phyloP scores from a whole-genome alignment of 2,113 vertebrate species.

The Maccullochella peelii region DNA sequence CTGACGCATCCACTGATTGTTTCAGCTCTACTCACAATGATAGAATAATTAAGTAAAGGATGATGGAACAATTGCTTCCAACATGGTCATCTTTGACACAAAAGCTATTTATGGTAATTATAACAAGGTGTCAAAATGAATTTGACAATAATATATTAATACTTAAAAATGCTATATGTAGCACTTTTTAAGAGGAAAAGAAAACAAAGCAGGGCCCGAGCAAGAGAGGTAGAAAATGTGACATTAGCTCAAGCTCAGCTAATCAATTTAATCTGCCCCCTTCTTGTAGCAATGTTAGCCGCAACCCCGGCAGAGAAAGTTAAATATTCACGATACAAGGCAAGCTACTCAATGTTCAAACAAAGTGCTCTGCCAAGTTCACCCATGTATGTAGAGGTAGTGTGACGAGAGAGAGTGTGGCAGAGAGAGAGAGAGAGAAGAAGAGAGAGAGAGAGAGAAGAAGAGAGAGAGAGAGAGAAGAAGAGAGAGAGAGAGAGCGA shows the following conservation, averaged over 20 bases:
- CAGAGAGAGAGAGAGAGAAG: constrained; percentile 37
- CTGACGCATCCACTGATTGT: neutral
- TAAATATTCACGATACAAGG: constrained; percentile 83
- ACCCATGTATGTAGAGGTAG: constrained; percentile 73
- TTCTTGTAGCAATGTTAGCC: constrained; percentile 60
- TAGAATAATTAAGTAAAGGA: neutral
- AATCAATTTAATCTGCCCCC: constrained; percentile 74
- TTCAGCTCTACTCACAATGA: neutral
- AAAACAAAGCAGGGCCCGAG: neutral
- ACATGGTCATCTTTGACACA: neutral
- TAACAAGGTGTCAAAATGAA: neutral
- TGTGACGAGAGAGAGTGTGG: constrained; percentile 55
- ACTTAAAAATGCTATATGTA: neutral
- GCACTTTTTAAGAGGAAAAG: neutral
- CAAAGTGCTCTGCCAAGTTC: constrained; percentile 82
- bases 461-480: constrained; percentile 41
- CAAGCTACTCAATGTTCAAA: constrained; percentile 82
- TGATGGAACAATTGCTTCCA: neutral
- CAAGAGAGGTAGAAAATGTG: constrained; percentile 11
- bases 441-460: constrained; percentile 36
- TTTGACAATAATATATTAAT: neutral
- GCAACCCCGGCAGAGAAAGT: constrained; percentile 69
- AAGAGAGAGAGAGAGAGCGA: constrained; percentile 32
- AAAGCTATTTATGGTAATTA: neutral
- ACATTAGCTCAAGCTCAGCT: constrained; percentile 61